These are phyloP conservation scores for Acanthiza pusilla DNA, from an alignment of 2,797 vertebrate species.

Conservation along the genomic window DNA sequence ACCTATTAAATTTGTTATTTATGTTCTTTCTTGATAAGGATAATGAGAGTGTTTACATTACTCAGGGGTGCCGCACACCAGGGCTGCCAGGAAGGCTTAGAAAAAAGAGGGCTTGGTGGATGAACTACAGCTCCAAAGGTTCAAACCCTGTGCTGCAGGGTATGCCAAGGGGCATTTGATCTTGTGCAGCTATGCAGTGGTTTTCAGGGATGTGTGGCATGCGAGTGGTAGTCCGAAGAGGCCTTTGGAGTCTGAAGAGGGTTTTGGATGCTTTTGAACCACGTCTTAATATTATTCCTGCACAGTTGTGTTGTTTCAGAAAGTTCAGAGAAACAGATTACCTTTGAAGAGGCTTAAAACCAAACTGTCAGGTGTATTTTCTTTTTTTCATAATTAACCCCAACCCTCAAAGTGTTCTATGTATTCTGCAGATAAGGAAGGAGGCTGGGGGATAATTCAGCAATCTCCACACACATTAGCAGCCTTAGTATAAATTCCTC, in stretches of 20 bases:
- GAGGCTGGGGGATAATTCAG: background rate
- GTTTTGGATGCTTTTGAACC: constrained; percentile 26
- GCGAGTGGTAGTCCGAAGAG: background rate
- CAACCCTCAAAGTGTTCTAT: background rate
- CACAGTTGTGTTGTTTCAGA: background rate
- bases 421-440: background rate
- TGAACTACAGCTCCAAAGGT: background rate
- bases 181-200: background rate
- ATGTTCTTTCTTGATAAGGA: background rate
- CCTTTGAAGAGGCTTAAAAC: constrained; percentile 32
- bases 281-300: background rate
- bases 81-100: background rate
- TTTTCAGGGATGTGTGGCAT: constrained; percentile 3
- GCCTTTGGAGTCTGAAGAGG: background rate
- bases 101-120: background rate
- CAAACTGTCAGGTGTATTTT: background rate
- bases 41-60: background rate
- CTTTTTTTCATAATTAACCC: background rate
- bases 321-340: constrained; percentile 14
- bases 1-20: background rate
- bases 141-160: background rate
- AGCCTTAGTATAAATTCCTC: background rate
- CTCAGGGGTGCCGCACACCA: background rate
- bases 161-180: background rate
- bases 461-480: background rate